Evolutionary conservation across 2,888 invertebrate genomes (phyloP), one percentile per base, ranked within the genome.

Genomic region (Bellardia bayeri): DNA sequence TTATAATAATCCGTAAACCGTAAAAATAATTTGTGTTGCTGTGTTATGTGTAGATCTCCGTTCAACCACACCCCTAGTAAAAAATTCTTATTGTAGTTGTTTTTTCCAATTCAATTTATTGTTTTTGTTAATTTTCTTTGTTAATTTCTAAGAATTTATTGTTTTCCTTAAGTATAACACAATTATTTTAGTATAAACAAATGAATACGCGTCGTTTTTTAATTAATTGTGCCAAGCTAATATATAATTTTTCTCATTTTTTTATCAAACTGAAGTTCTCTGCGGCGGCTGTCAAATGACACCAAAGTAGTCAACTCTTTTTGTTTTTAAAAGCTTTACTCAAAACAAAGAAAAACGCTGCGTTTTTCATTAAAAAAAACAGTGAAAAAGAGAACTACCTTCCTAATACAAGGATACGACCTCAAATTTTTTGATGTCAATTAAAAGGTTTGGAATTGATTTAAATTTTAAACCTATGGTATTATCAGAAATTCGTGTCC

Each of bases 21-120:
- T 78, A 71, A 76, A 40, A 51, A 68, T 72, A 81, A 81, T 45
- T 71, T 42, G 58, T 79, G 76, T 84, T 85, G 63, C 68, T 69
- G 69, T 82, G 61, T 72, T 74, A 30, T 76, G 40, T 82, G 63
- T 78, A n/a, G 58, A 68, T 7, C 63, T 63, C 23, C 11, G 45
- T 78, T 78, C 64, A 87, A 87, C 87, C 87, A 87, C 87, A 87
- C 87, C 87, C 87, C 87, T 80, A 81, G 74, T 74, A 85, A 84
- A 69, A 81, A 49, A 64, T 16, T 37, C 2, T 51, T 71, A 64
- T 78, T 56, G 11, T 40, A 54, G 8, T 54, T 51, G 23, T 23
- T 66, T 40, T 16, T 64, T 42, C 5, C 33, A 56, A 33, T 54
- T 37, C n/a, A 45, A 40, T 40, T 51, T 40, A 11, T 23, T 45